Evolutionary conservation across 2,113 vertebrate genomes (phyloP), one percentile per base, ranked within the genome.

Genomic region (Nycticorax nycticorax): DNA sequence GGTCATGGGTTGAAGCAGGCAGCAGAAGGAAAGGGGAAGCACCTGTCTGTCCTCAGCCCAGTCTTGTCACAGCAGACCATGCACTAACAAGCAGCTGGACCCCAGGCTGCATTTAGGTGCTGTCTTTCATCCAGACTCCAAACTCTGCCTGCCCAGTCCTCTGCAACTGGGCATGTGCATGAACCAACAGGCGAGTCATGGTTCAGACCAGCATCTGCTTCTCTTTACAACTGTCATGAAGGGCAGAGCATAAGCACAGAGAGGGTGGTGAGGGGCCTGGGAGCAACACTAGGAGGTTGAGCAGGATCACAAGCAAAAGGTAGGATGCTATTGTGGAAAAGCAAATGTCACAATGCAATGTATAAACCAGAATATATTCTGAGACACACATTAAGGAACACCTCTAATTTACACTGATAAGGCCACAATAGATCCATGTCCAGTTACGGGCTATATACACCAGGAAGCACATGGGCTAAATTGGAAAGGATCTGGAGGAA

Each of bases 131-230:
- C 33, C 20, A 53, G 37, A 39, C 9, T 59, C 13, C 10, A 73
- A 45, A 66, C 12, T 22, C 30, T 33, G 28, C 23, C 28, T 14
- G 28, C 23, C 14, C 22, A 19, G n/a, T 35, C 55, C 10, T 68
- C 47, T 35, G 47, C 19, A 43, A 6, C 24, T 28, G 45, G 21
- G 30, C 53, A 68, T 6, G n/a, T 81, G 12, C 39, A 24, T 2
- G 3, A 75, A 60, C 30, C 30, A 60, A 14, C 28, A 5, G 17
- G 33, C 0, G 1, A 53, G 37, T 4, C 8, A 2, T 35, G 4
- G 14, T 62, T 68, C 55, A 48, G 30, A 68, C 26, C 35, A 68
- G 21, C 1, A 0, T 48, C 48, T 20, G 8, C 21, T 74, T 41
- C 53, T 56, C 24, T 47, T 55, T 27, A 55, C 14, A 41, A 7